Evolutionary conservation across 1,140 invertebrate genomes (phyloP), one percentile per base, ranked within the genome.

Genomic region (Drosophila lacertosa): DNA sequence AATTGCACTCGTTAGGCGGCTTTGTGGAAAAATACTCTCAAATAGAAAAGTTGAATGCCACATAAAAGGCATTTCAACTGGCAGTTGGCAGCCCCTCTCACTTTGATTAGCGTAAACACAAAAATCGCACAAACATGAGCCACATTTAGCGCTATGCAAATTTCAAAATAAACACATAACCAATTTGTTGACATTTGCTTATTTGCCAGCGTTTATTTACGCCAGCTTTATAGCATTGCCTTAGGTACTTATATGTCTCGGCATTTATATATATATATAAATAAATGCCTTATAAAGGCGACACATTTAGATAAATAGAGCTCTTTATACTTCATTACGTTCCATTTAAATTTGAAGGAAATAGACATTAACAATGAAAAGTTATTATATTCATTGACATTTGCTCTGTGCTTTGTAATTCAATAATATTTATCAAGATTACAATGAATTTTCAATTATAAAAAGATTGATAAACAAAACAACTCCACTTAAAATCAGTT

Each of bases 161-260:
- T 80, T 70, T 44, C 22, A 70, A 81, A 48, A 72, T 58, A 86
- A 80, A 80, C 60, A 80, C 39, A 63, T 55, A 58, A 40, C 45
- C 58, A 67, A 73, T 86, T 84, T 84, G 80, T 84, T 86, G 71
- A 86, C 60, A 69, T 75, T 54, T 65, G 68, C 60, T 57, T 76
- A 54, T 63, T 45, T 68, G 26, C 45, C 39, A n/a, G 2, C 4
- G 44, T 35, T 58, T 51, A 32, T 35, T 37, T 42, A 67, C 29
- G 51, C 0, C 48, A 32, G 15, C 20, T 20, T 47, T 37, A 47
- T 54, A 33, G 37, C 55, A 47, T 15, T 53, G 55, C 57, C 33
- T 62, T 53, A 64, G 54, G 44, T 26, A 51, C 62, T 40, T 47
- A 32, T 75, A 70, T 33, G 39, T 20, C 24, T 48, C 2, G 18